phyloP scores from a whole-genome alignment of 2,113 vertebrate genomes.

The Mastomys coucha region DNA sequence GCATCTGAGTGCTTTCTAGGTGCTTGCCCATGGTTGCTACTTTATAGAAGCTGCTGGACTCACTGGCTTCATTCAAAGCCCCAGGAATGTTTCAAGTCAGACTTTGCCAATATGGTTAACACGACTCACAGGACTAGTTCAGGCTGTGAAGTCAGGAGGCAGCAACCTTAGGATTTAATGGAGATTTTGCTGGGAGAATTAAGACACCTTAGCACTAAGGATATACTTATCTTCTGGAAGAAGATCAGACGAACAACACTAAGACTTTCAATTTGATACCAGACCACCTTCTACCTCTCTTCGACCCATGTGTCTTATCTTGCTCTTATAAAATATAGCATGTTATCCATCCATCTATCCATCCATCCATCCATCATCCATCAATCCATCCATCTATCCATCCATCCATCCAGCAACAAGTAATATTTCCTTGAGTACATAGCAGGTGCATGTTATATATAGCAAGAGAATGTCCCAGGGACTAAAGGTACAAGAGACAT shows the following conservation, averaged over 20 bases:
- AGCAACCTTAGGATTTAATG: background rate
- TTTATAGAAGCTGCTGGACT: background rate
- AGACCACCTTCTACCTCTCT: background rate
- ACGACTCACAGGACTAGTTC: background rate
- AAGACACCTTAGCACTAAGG: background rate
- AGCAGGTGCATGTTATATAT: background rate
- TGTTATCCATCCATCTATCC: background rate
- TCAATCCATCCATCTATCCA: too few relatives aligned
- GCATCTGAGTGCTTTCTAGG: slow-evolving; percentile 2
- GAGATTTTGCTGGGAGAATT: slow-evolving; percentile 13
- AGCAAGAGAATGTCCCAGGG: background rate
- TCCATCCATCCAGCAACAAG: background rate
- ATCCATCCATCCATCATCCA: too few relatives aligned
- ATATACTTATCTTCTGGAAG: slow-evolving; percentile 25
- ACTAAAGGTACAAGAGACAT: background rate
- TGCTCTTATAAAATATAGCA: slow-evolving; percentile 5
- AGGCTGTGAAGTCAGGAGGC: background rate
- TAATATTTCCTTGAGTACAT: background rate
- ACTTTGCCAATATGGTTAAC: background rate
- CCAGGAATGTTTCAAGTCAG: background rate
- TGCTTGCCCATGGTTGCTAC: background rate
- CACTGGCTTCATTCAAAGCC: background rate
- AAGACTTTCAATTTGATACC: background rate
- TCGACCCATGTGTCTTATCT: background rate
- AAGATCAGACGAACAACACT: slow-evolving; percentile 31